Conservation (phyloP, 2,113 vertebrate genomes). For the Leuciscus idus region DNA sequence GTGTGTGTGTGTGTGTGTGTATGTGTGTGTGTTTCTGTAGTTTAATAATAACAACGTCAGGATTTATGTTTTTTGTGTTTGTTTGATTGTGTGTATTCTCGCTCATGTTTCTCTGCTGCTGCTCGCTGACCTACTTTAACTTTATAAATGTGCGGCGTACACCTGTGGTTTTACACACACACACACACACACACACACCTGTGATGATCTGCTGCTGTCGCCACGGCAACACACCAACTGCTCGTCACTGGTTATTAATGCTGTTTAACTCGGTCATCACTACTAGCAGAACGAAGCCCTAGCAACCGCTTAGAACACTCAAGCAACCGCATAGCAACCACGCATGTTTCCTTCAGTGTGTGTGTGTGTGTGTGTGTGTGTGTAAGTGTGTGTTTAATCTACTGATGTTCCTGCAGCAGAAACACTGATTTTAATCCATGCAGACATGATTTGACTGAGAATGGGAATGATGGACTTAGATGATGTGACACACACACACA, state of each 20-base stretch:
- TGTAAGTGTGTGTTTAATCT: conserved; percentile 10
- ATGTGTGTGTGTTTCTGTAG: neutral
- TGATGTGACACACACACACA: neutral
- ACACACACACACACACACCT: neutral
- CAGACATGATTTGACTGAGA: neutral
- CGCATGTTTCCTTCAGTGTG: neutral
- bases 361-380: neutral
- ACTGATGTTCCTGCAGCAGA: conserved; percentile 5
- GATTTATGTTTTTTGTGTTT: conserved; percentile 4
- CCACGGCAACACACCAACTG: neutral
- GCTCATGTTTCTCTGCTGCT: neutral
- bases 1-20: no score
- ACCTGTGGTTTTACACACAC: neutral
- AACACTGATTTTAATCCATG: neutral
- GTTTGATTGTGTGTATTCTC: conserved; percentile 35
- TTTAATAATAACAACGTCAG: neutral
- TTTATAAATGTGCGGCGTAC: neutral
- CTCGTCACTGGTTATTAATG: neutral
- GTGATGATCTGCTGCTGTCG: neutral
- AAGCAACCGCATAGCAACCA: neutral
- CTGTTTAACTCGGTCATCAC: neutral
- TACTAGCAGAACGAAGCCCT: neutral
- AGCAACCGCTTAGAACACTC: neutral
- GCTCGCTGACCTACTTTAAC: conserved; percentile 19
- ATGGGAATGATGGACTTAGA: neutral